Conservation (phyloP, 2,113 vertebrate genomes). For the Scytalopus superciliaris region DNA sequence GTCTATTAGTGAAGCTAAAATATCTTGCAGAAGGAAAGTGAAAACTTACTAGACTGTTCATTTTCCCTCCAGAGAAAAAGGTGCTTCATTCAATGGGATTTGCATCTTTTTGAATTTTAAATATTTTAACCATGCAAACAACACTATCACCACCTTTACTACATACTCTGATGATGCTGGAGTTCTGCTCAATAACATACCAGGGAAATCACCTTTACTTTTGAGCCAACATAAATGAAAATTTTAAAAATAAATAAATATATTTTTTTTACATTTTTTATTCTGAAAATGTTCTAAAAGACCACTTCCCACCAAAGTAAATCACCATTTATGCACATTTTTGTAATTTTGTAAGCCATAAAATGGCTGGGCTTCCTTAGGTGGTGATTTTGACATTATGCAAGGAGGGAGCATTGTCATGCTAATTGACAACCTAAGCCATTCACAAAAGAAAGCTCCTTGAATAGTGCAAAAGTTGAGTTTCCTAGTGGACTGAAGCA, state of each 20-base stretch:
- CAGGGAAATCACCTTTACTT: neutral
- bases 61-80: slow-evolving; percentile 16
- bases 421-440: slow-evolving; percentile 65
- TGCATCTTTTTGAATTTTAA: neutral
- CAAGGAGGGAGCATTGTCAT: slow-evolving; percentile 70
- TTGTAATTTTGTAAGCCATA: slow-evolving; percentile 47
- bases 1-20: neutral
- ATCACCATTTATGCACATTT: neutral
- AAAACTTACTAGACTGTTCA: neutral
- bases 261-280: neutral
- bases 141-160: neutral
- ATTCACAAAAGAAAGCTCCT: slow-evolving; percentile 53
- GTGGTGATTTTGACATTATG: slow-evolving; percentile 65
- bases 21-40: neutral
- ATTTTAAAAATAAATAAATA: neutral
- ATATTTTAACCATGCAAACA: neutral
- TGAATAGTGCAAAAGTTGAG: slow-evolving; percentile 72
- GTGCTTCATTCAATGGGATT: neutral
- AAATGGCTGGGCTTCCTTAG: slow-evolving; percentile 32
- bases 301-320: slow-evolving; percentile 23
- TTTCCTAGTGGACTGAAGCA: neutral
- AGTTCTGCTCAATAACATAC: neutral
- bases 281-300: slow-evolving; percentile 31
- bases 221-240: neutral
- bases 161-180: neutral